Percentiles rank a stretch among this genome's conserved stretches.
Evolutionary conservation across 2,113 vertebrate species (phyloP).

Genomic region (Sprattus sprattus): DNA sequence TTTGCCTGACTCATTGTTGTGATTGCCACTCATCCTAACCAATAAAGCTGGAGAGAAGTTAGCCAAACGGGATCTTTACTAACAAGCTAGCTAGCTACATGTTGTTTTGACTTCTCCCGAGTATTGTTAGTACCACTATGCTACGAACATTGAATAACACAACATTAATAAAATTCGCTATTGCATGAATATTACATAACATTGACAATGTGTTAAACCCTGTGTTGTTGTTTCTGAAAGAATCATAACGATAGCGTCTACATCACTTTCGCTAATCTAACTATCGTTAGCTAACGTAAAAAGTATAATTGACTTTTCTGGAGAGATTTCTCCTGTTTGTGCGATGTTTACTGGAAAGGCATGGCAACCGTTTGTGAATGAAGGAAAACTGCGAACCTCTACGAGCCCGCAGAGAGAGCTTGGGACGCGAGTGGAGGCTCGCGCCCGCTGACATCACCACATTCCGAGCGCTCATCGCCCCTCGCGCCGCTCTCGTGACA

Average conservation of each 20-base stretch:
- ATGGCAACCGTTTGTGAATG: constrained; percentile 43
- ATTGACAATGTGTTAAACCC: not conserved
- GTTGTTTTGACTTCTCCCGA: not conserved
- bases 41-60: not conserved
- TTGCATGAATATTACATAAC: not conserved
- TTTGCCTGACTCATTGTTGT: constrained; percentile 31
- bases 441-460: constrained; percentile 40
- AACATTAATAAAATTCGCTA: not conserved
- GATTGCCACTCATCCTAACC: constrained; percentile 17
- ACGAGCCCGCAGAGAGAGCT: constrained; percentile 31
- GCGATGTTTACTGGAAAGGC: constrained; percentile 33
- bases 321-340: constrained; percentile 28
- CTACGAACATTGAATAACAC: not conserved
- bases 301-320: not conserved
- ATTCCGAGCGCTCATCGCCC: not conserved
- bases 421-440: constrained; percentile 30
- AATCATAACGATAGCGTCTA: not conserved
- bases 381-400: constrained; percentile 11
- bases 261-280: not conserved
- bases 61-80: not conserved
- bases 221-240: not conserved
- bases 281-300: not conserved
- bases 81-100: not conserved
- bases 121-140: not conserved
- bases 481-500: constrained; percentile 29